Conservation (phyloP, 2,888 invertebrate genomes). For the Polydrusus pterygomalis region DNA sequence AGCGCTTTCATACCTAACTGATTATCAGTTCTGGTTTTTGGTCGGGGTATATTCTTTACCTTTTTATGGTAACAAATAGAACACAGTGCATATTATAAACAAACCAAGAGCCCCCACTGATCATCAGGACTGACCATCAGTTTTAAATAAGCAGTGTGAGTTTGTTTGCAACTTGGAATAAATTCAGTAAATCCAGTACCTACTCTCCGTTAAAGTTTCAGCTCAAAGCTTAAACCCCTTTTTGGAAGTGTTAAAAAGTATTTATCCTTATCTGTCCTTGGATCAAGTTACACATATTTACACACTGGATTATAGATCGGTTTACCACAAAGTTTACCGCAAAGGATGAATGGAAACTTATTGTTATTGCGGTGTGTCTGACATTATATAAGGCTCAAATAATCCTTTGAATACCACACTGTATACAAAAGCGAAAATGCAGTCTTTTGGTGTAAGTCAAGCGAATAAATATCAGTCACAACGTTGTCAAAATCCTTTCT, state of each 20-base stretch:
- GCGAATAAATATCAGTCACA: constrained; percentile 66
- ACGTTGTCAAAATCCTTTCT: constrained; percentile 62
- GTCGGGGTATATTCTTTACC: too few relatives aligned
- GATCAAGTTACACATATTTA: constrained; percentile 54
- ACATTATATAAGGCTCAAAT: constrained; percentile 52
- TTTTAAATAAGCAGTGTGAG: too few relatives aligned
- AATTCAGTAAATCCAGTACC: too few relatives aligned
- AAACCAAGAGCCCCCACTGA: too few relatives aligned
- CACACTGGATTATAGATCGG: constrained; percentile 50
- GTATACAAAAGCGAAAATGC: constrained; percentile 61
- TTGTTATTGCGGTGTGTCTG: constrained; percentile 44
- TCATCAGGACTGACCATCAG: too few relatives aligned
- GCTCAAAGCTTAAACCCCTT: constrained; percentile 23
- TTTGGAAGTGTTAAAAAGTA: constrained; percentile 49
- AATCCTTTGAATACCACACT: constrained; percentile 65
- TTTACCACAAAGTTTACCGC: constrained; percentile 47
- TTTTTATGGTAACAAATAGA: too few relatives aligned
- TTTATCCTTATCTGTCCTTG: constrained; percentile 43
- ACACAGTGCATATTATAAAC: too few relatives aligned
- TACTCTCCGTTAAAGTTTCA: not conserved
- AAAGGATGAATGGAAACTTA: constrained; percentile 43
- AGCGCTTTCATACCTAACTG: too few relatives aligned
- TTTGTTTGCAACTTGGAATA: too few relatives aligned
- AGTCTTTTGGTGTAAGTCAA: constrained; percentile 62
- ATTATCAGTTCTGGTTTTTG: too few relatives aligned